phyloP scores from a whole-genome alignment of 37 sponge, comb jelly and placozoan species.

The Bolinopsis microptera region DNA sequence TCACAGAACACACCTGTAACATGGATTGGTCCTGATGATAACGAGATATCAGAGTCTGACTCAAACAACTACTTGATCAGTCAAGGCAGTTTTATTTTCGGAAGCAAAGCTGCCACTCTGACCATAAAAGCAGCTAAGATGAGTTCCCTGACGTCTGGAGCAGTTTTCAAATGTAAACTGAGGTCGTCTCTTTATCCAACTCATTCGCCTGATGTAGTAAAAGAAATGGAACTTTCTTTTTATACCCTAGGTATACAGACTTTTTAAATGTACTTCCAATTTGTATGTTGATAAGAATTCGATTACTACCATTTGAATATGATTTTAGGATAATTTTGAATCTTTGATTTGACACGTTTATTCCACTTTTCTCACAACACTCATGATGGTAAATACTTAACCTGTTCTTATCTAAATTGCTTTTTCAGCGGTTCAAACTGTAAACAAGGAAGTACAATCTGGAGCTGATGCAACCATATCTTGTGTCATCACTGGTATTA shows the following conservation, averaged over 20 bases:
- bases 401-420: too few species aligned
- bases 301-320: too few species aligned
- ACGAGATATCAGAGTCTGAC: neutral
- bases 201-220: neutral
- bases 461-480: neutral
- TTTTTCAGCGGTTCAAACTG: neutral
- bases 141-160: neutral
- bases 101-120: neutral
- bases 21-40: neutral
- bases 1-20: neutral
- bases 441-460: neutral
- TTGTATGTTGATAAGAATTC: too few species aligned
- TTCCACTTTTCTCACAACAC: too few species aligned
- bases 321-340: too few species aligned
- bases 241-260: neutral
- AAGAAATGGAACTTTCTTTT: neutral
- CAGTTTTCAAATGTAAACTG: neutral
- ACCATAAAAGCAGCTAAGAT: neutral
- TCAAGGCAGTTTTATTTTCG: neutral
- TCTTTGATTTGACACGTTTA: too few species aligned
- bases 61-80: neutral
- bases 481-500: slow-evolving; percentile 14
- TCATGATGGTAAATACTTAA: too few species aligned
- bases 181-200: neutral
- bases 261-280: too few species aligned